phyloP scores from a whole-genome alignment of 1,140 invertebrate species.

The Diabrotica virgifera region DNA sequence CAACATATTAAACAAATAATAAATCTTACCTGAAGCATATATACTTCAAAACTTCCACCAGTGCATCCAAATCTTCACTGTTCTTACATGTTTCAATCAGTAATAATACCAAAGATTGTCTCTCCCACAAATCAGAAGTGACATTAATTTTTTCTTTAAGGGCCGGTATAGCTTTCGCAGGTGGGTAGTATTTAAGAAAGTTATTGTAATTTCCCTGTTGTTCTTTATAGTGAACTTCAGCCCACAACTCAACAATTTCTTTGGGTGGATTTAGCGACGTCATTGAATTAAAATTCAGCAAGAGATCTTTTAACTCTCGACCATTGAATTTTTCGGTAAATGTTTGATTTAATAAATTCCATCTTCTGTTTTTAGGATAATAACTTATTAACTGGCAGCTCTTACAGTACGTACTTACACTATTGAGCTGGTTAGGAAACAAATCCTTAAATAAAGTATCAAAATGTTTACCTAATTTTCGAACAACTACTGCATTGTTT shows the following conservation, averaged over 20 bases:
- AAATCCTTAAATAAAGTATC: constrained; percentile 1
- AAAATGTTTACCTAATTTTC: constrained; percentile 10
- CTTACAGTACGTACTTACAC: neutral
- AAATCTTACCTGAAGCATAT: constrained; percentile 15
- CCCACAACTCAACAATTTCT: constrained; percentile 10
- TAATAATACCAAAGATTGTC: constrained; percentile 7
- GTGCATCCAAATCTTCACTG: constrained; percentile 19
- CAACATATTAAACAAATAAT: too few relatives aligned
- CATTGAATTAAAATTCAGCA: neutral
- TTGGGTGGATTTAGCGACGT: constrained; percentile 2
- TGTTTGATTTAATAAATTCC: constrained; percentile 5
- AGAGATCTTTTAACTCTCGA: neutral
- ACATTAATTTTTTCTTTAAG: constrained; percentile 26
- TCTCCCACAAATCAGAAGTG: constrained; percentile 14
- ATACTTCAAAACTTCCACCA: constrained; percentile 22
- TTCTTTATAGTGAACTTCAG: constrained; percentile 12
- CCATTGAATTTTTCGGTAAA: neutral
- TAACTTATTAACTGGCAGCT: neutral
- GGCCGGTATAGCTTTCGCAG: constrained; percentile 13
- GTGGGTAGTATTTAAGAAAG: constrained; percentile 18
- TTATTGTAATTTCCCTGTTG: constrained; percentile 7
- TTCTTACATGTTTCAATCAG: constrained; percentile 12
- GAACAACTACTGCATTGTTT: constrained; percentile 6
- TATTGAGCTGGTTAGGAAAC: neutral
- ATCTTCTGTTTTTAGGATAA: constrained; percentile 12